Conservation (phyloP, 2,888 invertebrate species). For the Tipula lateralis region DNA sequence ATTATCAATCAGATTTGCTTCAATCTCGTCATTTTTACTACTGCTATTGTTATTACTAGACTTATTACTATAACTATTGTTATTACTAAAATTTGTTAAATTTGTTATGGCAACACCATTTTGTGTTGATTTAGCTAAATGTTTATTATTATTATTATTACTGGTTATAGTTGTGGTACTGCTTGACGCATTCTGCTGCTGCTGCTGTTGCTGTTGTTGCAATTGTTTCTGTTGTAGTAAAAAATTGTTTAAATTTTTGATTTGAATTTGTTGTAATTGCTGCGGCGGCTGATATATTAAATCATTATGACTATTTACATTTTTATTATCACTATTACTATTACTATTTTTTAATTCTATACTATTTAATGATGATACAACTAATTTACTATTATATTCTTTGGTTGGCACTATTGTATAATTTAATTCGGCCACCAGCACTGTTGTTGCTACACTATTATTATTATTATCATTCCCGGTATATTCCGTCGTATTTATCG, state of each 20-base stretch:
- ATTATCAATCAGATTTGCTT: background rate
- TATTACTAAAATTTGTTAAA: constrained; percentile 14
- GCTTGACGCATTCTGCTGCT: background rate
- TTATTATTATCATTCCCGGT: background rate
- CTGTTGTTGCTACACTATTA: background rate
- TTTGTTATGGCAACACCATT: background rate
- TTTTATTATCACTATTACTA: background rate
- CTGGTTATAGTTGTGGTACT: background rate
- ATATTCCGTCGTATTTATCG: background rate
- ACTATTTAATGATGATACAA: background rate
- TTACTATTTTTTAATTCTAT: constrained; percentile 24
- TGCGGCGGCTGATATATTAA: constrained; percentile 12
- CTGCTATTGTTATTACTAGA: constrained; percentile 25
- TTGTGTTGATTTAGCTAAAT: background rate
- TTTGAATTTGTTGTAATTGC: constrained; percentile 26
- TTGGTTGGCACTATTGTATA: constrained; percentile 11
- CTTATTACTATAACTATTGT: background rate
- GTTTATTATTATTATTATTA: constrained; percentile 20
- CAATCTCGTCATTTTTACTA: background rate
- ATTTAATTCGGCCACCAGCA: background rate
- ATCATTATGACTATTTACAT: background rate
- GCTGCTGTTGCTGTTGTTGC: background rate
- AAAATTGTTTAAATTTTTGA: constrained; percentile 27
- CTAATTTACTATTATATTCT: constrained; percentile 25
- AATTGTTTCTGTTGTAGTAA: constrained; percentile 9